Base-by-base conservation (phyloP, 2,113 vertebrate species). In the Lagopus leucura region DNA sequence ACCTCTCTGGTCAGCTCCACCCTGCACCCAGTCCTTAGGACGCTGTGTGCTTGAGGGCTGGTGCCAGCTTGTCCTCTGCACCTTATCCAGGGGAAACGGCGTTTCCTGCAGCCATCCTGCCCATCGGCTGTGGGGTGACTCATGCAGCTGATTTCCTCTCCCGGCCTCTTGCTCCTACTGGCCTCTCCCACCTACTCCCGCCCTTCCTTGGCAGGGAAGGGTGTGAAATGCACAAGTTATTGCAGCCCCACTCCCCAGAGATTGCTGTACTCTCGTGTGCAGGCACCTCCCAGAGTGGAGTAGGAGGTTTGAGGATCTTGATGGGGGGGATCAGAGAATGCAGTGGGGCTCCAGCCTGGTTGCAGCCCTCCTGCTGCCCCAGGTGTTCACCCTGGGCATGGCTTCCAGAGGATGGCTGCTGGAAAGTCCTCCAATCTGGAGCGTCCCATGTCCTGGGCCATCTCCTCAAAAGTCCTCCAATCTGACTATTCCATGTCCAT, bases 141-240 rank as follows among this genome's bases (percentile, higher is more conserved):
- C 95, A 95, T 14, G 52, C 71, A 60, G 78, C 84, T 73, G 84
- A 28, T 91, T 97, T 97, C 94, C 90, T 92, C 82, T 95, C 73
- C 54, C 74, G 70, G 77, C 36, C 77, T 38, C 67, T 90, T 78
- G 60, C 84, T 89, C 78, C 83, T 96, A 85, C 87, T 40, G 67
- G 71, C 50, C 50, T 80, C 74, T 89, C 83, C 42, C 12, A 19
- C 52, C 40, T 30, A 27, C 75, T 91, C 92, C 90, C 93, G 86
- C 92, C 86, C 84, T 89, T 90, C 86, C 92, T 93, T 92, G 92
- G 66, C 92, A 90, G 48, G 55, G 93, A 86, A 89, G 81, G 77
- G 74, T 96, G 94, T 96, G 92, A 95, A 97, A 95, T 87, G 71
- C 45, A 17, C 70, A 9, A 21, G 27, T 96, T 95, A 94, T 94